Percentiles rank a stretch among this genome's conserved stretches.
phyloP scores from a whole-genome alignment of 2,888 invertebrate species.

The Allophyes oxyacanthae region DNA sequence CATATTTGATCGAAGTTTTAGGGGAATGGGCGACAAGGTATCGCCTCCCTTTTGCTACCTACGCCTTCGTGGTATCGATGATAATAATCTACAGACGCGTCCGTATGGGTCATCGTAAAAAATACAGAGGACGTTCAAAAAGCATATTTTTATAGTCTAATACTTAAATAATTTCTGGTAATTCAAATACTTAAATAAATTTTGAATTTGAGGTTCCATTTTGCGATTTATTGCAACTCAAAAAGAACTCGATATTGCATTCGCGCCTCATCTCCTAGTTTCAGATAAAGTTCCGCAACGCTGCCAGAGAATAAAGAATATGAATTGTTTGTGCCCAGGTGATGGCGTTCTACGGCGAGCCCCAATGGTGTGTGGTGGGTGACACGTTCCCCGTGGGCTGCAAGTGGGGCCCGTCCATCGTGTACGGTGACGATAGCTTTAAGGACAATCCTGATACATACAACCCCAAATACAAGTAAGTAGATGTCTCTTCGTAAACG shows the following conservation, averaged over 20 bases:
- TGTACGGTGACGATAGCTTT: conserved; percentile 96
- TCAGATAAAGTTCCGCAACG: neutral
- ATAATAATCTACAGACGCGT: no score
- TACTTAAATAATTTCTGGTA: no score
- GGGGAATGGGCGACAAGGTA: no score
- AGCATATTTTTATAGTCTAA: no score
- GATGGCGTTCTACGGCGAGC: conserved; percentile 95
- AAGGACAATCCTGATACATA: conserved; percentile 94
- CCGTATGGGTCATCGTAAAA: no score
- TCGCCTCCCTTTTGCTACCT: no score
- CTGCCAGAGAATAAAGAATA: neutral
- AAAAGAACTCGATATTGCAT: no score
- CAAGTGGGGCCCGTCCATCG: conserved; percentile 94
- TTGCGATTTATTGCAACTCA: no score
- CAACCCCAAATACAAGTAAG: conserved; percentile 93
- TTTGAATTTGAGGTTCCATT: no score
- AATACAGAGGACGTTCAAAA: no score
- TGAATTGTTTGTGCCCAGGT: conserved; percentile 80
- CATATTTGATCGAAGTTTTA: neutral
- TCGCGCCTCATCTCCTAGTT: neutral
- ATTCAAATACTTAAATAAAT: no score
- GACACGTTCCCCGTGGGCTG: conserved; percentile 99
- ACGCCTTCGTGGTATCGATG: no score
- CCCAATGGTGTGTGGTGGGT: conserved; percentile 98
- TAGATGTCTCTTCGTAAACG: neutral